phyloP scores from a whole-genome alignment of 2,113 vertebrate species.

The Eudyptes chrysolophus region DNA sequence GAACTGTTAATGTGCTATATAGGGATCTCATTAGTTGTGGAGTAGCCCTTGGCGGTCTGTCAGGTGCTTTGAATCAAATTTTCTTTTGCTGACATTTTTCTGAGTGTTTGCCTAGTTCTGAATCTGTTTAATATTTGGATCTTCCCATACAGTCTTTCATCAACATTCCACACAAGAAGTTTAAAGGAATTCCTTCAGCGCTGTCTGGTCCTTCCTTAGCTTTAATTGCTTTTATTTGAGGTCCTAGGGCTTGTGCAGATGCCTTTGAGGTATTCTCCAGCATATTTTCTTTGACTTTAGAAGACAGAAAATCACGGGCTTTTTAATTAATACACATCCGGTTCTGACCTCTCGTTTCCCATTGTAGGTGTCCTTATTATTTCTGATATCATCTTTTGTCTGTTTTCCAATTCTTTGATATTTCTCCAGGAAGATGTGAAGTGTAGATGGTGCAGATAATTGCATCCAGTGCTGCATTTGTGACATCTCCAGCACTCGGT shows the following conservation, averaged over 20 bases:
- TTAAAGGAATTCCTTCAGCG: slow-evolving; percentile 29
- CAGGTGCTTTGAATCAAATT: slow-evolving; percentile 1
- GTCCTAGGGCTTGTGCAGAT: background rate
- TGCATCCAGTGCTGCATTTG: background rate
- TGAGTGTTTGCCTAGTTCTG: background rate
- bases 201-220: background rate
- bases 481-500: background rate
- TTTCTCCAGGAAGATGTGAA: background rate
- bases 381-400: background rate
- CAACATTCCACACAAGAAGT: background rate
- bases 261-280: slow-evolving; percentile 9
- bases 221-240: slow-evolving; percentile 42
- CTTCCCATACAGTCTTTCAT: slow-evolving; percentile 15
- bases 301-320: background rate
- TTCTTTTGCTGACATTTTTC: background rate
- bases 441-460: background rate
- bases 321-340: background rate
- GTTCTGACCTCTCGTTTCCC: background rate
- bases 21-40: background rate
- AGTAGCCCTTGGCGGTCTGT: background rate
- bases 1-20: background rate
- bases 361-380: background rate
- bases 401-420: slow-evolving; percentile 4
- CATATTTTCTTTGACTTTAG: slow-evolving; percentile 34
- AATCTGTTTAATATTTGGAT: background rate